A percentile compares a stretch with the other conserved stretches of the same genome.
Evolutionary conservation across 2,888 invertebrate genomes (phyloP).

Genomic region (Mimas tiliae): DNA sequence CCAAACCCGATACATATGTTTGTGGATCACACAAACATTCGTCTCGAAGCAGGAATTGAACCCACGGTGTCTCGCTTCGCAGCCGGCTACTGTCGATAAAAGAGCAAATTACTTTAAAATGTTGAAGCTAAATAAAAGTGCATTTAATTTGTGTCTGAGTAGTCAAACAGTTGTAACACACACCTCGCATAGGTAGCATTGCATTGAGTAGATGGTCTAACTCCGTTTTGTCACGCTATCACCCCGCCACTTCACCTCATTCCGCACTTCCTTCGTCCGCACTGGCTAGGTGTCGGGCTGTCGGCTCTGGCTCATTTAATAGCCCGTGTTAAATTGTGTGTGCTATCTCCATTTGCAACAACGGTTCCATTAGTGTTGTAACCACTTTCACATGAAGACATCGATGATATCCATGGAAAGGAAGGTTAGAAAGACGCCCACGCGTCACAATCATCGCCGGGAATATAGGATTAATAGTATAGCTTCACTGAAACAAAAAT

Average conservation of each 20-base stretch:
- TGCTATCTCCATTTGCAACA: conserved; percentile 69
- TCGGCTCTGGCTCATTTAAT: conserved; percentile 51
- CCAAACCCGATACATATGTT: too few species aligned
- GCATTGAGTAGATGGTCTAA: conserved; percentile 53
- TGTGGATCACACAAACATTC: too few species aligned
- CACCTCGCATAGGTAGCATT: conserved; percentile 54
- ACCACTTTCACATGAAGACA: conserved; percentile 29
- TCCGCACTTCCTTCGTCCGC: neutral
- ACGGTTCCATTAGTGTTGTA: conserved; percentile 46
- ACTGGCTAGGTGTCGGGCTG: conserved; percentile 51
- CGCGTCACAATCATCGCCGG: too few species aligned
- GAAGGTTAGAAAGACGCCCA: too few species aligned
- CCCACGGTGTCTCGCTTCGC: too few species aligned
- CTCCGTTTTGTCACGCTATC: conserved; percentile 72
- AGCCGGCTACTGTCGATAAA: neutral
- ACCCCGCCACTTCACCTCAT: neutral
- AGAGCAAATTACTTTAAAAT: neutral
- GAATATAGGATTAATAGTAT: too few species aligned
- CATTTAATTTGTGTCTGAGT: conserved; percentile 56
- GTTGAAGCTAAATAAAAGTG: conserved; percentile 43
- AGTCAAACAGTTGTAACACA: conserved; percentile 65
- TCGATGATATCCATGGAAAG: neutral
- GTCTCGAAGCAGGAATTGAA: too few species aligned
- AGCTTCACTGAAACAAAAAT: too few species aligned
- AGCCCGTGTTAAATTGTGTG: conserved; percentile 71